Conservation (phyloP, 2,797 vertebrate genomes). For the Buphagus erythrorhynchus region DNA sequence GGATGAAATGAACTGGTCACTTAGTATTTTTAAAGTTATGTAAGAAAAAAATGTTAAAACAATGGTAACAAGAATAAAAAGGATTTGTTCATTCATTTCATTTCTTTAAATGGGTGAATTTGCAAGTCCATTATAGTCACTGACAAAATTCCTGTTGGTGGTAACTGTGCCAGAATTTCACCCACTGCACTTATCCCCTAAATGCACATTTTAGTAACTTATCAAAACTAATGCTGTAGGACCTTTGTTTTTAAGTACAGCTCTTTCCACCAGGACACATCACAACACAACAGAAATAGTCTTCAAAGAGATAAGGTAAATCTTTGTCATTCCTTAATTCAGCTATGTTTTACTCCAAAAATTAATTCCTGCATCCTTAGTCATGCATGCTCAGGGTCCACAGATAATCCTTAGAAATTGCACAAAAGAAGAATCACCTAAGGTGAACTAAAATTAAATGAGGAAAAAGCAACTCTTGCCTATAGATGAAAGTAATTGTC, state of each 20-base stretch:
- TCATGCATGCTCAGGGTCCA: rapidly evolving
- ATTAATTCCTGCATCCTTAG: neutral
- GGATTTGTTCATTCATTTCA: neutral
- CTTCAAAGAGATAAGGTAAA: neutral
- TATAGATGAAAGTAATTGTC: neutral
- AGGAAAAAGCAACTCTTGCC: neutral
- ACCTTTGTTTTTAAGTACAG: neutral
- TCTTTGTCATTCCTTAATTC: neutral
- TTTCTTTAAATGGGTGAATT: neutral
- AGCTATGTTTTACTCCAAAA: neutral
- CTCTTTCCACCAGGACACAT: neutral
- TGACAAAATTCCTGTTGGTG: neutral
- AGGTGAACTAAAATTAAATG: neutral
- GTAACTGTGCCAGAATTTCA: neutral
- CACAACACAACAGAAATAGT: neutral
- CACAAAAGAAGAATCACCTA: neutral
- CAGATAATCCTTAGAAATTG: neutral
- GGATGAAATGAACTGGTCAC: neutral
- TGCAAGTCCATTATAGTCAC: neutral
- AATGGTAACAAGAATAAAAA: neutral
- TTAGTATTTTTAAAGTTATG: neutral
- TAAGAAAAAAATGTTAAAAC: neutral
- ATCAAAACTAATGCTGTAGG: neutral
- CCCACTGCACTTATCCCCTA: neutral
- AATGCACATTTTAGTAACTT: neutral